Percentiles rank a stretch among this genome's conserved stretches.
Evolutionary conservation across 2,888 invertebrate genomes (phyloP).

Genomic region (Drosophila multiciliata): DNA sequence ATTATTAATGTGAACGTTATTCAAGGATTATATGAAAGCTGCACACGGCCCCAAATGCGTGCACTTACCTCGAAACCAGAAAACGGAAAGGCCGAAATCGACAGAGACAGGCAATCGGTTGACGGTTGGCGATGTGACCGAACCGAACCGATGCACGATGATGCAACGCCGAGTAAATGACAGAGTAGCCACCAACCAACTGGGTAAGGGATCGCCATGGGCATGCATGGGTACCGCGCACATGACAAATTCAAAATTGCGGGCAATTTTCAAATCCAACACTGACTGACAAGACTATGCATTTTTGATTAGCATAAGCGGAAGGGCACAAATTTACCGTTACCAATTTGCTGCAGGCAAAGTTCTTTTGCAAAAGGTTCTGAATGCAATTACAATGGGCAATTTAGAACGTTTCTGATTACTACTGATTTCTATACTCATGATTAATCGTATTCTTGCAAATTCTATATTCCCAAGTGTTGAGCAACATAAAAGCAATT

Average conservation of each 20-base stretch:
- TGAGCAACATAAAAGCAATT: neutral
- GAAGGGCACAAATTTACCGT: constrained; percentile 1
- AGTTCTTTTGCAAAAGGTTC: too few relatives aligned
- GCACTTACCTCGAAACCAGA: constrained; percentile 85
- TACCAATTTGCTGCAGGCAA: neutral
- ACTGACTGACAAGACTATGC: constrained; percentile 24
- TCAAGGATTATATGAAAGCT: constrained; percentile 73
- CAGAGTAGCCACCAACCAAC: constrained; percentile 58
- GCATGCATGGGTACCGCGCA: constrained; percentile 3
- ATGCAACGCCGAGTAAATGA: constrained; percentile 49
- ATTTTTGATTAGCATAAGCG: constrained; percentile 7
- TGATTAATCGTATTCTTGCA: neutral
- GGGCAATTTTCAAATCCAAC: constrained; percentile 40
- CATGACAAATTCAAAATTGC: constrained; percentile 35
- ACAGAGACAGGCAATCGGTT: constrained; percentile 46
- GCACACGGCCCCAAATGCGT: constrained; percentile 68
- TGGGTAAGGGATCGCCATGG: constrained; percentile 33
- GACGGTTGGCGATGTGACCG: constrained; percentile 44
- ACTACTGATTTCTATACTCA: neutral
- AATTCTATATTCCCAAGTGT: neutral
- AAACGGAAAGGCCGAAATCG: constrained; percentile 84
- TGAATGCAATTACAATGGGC: neutral
- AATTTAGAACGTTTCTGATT: neutral
- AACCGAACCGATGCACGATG: constrained; percentile 54
- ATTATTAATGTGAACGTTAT: constrained; percentile 58